A percentile compares a stretch with the other conserved stretches of the same genome.
Conservation (phyloP, 2,888 invertebrate species). For the Stegophylla sp. region DNA sequence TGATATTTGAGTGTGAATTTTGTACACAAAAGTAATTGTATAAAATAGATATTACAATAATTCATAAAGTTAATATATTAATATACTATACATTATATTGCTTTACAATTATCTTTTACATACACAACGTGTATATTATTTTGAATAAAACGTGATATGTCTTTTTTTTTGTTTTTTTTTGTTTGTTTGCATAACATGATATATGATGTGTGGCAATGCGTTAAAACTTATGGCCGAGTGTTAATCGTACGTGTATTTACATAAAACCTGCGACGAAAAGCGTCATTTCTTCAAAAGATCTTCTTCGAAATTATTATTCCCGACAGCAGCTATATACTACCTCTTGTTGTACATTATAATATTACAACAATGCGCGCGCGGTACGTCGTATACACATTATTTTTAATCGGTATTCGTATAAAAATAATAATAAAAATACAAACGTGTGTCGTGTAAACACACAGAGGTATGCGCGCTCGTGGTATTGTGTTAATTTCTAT, state of each 20-base stretch:
- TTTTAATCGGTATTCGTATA: constrained; percentile 42
- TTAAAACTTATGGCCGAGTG: neutral
- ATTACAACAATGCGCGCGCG: constrained; percentile 10
- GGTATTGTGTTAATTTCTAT: constrained; percentile 29
- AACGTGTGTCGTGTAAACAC: neutral
- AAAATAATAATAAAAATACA: constrained; percentile 6
- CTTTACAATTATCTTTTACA: too few relatives aligned
- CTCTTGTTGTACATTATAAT: neutral
- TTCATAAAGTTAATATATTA: too few relatives aligned
- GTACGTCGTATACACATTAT: neutral
- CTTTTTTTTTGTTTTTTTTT: too few relatives aligned
- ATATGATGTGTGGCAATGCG: too few relatives aligned
- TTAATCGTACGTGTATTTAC: neutral
- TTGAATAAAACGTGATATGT: too few relatives aligned
- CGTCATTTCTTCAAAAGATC: constrained; percentile 10
- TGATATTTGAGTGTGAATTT: too few relatives aligned
- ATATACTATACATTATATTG: too few relatives aligned
- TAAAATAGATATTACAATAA: too few relatives aligned
- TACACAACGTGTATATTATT: too few relatives aligned
- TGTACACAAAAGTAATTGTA: too few relatives aligned
- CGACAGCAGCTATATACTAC: neutral
- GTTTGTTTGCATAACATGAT: too few relatives aligned
- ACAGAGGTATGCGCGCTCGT: constrained; percentile 18
- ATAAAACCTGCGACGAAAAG: neutral
- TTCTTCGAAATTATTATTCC: constrained; percentile 6